These are phyloP conservation scores for Aurelia sp. DNA, from an alignment of 30 jellyfish, hydroid and myxozoan species.

Conservation along the genomic window DNA sequence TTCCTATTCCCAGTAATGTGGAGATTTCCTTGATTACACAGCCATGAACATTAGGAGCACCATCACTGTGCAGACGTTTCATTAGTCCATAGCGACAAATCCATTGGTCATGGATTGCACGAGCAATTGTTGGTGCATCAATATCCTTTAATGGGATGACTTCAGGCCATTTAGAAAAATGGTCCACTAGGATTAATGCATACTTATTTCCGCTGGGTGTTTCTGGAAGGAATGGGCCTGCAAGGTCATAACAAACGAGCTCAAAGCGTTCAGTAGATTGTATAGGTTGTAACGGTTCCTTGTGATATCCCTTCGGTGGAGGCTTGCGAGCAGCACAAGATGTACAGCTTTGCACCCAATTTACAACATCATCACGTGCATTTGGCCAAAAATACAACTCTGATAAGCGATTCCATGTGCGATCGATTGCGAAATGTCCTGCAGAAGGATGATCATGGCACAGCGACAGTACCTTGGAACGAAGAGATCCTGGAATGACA, in stretches of 20 bases:
- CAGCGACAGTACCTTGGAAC: constrained; percentile 20
- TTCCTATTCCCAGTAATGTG: constrained; percentile 24
- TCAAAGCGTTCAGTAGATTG: constrained; percentile 27
- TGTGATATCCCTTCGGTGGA: constrained; percentile 45
- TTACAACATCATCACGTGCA: constrained; percentile 34
- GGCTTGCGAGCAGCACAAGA: constrained; percentile 21
- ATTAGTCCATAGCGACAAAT: constrained; percentile 39
- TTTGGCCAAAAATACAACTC: constrained; percentile 31
- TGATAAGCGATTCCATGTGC: constrained; percentile 42
- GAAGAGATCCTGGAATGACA: constrained; percentile 9
- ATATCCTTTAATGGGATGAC: constrained; percentile 6
- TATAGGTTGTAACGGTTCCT: constrained; percentile 42
- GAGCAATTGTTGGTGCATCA: constrained; percentile 24
- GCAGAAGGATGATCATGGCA: constrained; percentile 56
- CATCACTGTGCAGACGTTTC: constrained; percentile 50
- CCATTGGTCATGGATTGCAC: constrained; percentile 12
- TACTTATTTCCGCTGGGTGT: constrained; percentile 18
- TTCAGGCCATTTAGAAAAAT: constrained; percentile 37
- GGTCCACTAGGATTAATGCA: constrained; percentile 6
- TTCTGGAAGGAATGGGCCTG: constrained; percentile 39
- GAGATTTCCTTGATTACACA: constrained; percentile 12
- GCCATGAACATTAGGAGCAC: constrained; percentile 39
- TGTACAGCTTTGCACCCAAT: constrained; percentile 29
- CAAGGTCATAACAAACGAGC: constrained; percentile 26
- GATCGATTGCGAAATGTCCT: constrained; percentile 37